Evolutionary conservation across 2,888 invertebrate genomes (phyloP).

Genomic region (Lasioglossum leucozonium): DNA sequence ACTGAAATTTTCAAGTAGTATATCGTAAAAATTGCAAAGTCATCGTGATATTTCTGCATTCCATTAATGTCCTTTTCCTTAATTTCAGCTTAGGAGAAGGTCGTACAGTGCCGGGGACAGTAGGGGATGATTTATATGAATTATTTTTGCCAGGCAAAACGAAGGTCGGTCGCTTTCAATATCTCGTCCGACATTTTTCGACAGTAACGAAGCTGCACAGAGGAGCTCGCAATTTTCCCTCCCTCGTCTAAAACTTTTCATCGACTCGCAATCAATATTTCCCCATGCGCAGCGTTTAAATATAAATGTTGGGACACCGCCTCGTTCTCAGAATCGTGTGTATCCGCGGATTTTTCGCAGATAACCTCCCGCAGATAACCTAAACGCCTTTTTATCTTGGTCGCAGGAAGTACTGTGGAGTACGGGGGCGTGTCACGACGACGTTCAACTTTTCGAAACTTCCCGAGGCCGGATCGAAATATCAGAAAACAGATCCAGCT

Average conservation of each 20-base stretch:
- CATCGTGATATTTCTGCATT: not conserved
- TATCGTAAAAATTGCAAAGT: too few species aligned
- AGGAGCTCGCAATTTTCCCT: not conserved
- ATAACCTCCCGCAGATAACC: constrained; percentile 19
- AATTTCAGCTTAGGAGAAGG: not conserved
- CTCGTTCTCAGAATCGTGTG: too few species aligned
- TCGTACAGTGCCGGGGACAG: not conserved
- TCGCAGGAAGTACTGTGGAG: not conserved
- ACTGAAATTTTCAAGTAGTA: too few species aligned
- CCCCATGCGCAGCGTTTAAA: constrained; percentile 8
- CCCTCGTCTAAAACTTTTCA: constrained; percentile 1
- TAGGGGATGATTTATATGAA: not conserved
- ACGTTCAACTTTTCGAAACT: not conserved
- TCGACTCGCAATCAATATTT: not conserved
- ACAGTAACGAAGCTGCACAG: not conserved
- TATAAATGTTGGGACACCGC: constrained; percentile 25
- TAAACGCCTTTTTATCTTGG: not conserved
- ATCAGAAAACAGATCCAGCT: not conserved
- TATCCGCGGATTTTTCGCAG: constrained; percentile 27
- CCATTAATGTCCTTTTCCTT: not conserved
- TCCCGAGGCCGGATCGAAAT: not conserved
- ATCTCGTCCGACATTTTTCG: not conserved
- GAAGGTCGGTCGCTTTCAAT: not conserved
- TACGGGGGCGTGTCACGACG: not conserved
- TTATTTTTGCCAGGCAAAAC: not conserved